Evolutionary conservation across 1,140 invertebrate genomes (phyloP).

Genomic region (Drosophila ercepeae): DNA sequence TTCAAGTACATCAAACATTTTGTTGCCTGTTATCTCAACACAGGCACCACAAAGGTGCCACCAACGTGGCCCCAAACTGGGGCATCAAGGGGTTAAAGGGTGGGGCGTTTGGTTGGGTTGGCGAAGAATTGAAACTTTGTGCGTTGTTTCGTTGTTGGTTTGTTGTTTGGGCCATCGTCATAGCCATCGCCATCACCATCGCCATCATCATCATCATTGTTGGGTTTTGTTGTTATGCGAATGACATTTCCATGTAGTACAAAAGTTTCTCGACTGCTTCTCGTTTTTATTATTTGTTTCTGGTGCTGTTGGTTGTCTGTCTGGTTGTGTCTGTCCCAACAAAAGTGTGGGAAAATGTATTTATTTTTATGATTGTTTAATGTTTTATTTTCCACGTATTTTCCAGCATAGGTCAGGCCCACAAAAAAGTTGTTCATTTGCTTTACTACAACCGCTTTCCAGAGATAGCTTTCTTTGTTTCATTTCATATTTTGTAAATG

Average conservation of each 20-base stretch:
- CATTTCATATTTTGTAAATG: constrained; percentile 22
- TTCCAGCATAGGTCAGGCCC: not conserved
- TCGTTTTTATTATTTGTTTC: constrained; percentile 54
- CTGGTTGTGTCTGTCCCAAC: constrained; percentile 28
- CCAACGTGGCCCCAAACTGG: constrained; percentile 68
- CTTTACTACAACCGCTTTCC: not conserved
- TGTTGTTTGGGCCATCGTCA: constrained; percentile 16
- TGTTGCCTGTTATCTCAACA: constrained; percentile 67
- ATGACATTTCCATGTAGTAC: constrained; percentile 81
- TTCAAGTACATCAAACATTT: constrained; percentile 80
- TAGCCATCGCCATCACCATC: constrained; percentile 24
- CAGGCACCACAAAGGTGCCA: constrained; percentile 68
- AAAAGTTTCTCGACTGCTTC: constrained; percentile 78
- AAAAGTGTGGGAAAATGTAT: constrained; percentile 70
- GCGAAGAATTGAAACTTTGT: constrained; percentile 71
- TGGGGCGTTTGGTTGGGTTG: not conserved
- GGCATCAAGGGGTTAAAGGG: constrained; percentile 14
- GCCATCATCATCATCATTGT: constrained; percentile 24
- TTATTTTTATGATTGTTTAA: constrained; percentile 75
- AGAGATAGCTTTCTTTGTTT: not conserved
- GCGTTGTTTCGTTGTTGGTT: constrained; percentile 68
- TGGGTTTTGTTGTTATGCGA: constrained; percentile 69
- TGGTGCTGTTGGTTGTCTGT: constrained; percentile 17
- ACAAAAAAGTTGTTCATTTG: constrained; percentile 6
- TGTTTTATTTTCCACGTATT: constrained; percentile 78